A percentile compares a stretch with the other conserved stretches of the same genome.
Conservation (phyloP, 2,113 vertebrate species). For the Macheiramphus alcinus region DNA sequence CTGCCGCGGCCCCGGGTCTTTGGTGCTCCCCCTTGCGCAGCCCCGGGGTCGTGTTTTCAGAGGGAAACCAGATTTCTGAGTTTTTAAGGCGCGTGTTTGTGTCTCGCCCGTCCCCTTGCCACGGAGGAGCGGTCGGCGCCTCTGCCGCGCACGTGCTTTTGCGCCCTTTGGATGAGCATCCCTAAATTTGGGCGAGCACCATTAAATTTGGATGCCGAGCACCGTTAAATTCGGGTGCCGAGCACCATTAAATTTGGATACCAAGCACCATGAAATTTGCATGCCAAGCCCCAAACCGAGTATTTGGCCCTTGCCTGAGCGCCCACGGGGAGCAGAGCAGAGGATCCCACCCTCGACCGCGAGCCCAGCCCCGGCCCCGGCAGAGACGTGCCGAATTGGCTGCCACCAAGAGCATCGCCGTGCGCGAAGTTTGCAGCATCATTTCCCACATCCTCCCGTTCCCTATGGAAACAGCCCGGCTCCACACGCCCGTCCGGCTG, state of each 20-base stretch:
- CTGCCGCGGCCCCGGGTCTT: not conserved
- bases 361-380: not conserved
- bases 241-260: fast-evolving
- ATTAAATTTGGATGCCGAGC: not conserved
- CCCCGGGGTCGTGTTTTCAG: fast-evolving
- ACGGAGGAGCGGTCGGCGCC: fast-evolving
- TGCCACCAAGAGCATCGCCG: fast-evolving
- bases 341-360: not conserved
- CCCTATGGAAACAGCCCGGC: fast-evolving
- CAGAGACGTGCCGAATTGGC: fast-evolving
- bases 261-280: fast-evolving
- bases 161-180: not conserved
- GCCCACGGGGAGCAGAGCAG: not conserved
- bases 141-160: fast-evolving
- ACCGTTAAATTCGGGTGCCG: fast-evolving
- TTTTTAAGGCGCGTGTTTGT: fast-evolving
- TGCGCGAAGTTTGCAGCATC: fast-evolving
- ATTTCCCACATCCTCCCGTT: fast-evolving
- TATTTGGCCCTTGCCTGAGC: fast-evolving
- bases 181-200: fast-evolving
- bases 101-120: not conserved
- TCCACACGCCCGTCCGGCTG: fast-evolving
- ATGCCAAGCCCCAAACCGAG: not conserved
- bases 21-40: not conserved
- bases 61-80: fast-evolving